Percentiles rank a stretch among this genome's conserved stretches.
Evolutionary conservation across 2,888 invertebrate species (phyloP).

Genomic region (Rhagonycha fulva): DNA sequence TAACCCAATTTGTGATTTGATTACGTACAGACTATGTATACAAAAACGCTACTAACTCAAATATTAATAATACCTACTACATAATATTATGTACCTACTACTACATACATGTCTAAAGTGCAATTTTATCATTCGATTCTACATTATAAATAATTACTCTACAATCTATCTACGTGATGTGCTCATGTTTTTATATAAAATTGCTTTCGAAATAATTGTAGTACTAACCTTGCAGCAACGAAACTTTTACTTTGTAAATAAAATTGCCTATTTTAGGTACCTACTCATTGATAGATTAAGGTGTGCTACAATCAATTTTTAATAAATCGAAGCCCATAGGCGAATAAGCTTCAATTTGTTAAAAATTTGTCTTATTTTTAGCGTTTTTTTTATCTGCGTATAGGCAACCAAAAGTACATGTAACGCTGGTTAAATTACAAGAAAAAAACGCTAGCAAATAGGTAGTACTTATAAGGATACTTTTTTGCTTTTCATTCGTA

Average conservation of each 20-base stretch:
- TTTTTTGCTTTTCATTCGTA: too few species aligned
- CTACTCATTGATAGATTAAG: not conserved
- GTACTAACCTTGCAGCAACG: constrained; percentile 13
- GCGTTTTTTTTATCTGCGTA: not conserved
- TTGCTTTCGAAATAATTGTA: not conserved
- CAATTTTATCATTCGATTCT: not conserved
- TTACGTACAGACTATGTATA: not conserved
- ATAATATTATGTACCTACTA: too few species aligned
- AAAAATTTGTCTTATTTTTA: not conserved
- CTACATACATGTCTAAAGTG: not conserved
- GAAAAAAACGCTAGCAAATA: not conserved
- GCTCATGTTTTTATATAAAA: not conserved
- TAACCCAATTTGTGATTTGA: not conserved
- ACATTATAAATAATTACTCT: not conserved
- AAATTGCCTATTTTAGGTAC: not conserved
- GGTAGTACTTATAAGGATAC: too few species aligned
- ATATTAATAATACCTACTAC: not conserved
- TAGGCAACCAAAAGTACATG: not conserved
- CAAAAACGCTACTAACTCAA: not conserved
- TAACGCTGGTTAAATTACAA: not conserved
- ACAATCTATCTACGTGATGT: not conserved
- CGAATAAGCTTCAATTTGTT: not conserved
- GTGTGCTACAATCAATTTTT: not conserved
- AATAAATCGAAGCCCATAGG: not conserved
- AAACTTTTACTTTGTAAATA: constrained; percentile 10